phyloP scores from a whole-genome alignment of 2,113 vertebrate genomes.

The Indicator indicator region DNA sequence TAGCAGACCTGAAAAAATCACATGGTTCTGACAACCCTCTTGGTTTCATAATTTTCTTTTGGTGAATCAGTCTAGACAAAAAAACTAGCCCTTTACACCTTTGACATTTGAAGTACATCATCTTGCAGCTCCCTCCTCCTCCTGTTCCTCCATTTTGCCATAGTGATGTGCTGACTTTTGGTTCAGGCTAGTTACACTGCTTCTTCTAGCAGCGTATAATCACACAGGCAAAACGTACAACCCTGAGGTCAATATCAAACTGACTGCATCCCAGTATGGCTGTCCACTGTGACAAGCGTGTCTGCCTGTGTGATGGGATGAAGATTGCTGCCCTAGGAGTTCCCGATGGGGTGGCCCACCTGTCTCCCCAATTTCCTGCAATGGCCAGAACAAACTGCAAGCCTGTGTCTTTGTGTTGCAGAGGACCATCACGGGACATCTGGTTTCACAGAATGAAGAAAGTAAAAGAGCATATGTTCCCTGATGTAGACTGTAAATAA shows the following conservation, averaged over 20 bases:
- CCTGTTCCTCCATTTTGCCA: not conserved
- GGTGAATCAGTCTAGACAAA: not conserved
- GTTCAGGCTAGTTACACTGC: not conserved
- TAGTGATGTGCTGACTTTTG: not conserved
- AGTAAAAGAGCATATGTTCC: not conserved
- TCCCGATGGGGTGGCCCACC: accelerated
- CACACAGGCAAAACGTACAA: not conserved
- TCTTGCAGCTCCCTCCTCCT: not conserved
- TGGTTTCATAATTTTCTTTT: not conserved
- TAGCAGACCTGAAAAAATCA: not conserved
- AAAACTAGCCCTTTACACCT: not conserved
- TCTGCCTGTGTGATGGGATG: not conserved
- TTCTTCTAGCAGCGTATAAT: not conserved
- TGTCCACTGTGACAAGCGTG: not conserved
- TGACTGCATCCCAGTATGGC: not conserved
- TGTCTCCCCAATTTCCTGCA: not conserved
- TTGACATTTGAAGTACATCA: not conserved
- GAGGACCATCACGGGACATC: not conserved
- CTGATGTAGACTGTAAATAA: not conserved
- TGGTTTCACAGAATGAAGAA: not conserved
- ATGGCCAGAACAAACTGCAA: not conserved
- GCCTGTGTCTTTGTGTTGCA: not conserved
- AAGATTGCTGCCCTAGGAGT: not conserved
- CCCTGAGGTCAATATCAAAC: not conserved
- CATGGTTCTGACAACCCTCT: not conserved